These are phyloP conservation scores for Panzeria rudis DNA, from an alignment of 2,888 invertebrate genomes.

Conservation along the genomic window DNA sequence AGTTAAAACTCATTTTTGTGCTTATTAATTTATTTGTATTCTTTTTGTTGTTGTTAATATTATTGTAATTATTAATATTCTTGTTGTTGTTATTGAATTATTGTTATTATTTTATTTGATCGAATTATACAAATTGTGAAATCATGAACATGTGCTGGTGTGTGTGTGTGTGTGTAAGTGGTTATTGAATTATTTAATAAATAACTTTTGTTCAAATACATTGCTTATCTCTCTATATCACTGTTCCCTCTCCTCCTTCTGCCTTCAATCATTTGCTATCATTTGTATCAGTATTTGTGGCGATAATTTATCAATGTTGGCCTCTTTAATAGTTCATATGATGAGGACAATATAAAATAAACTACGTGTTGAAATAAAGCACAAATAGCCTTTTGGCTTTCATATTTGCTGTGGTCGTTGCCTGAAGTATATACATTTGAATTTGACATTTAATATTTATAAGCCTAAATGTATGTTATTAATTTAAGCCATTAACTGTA, in stretches of 20 bases:
- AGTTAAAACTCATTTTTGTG: constrained; percentile 64
- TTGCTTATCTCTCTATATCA: constrained; percentile 19
- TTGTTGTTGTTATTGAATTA: constrained; percentile 30
- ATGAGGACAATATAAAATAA: neutral
- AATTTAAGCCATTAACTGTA: constrained; percentile 46
- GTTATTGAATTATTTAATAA: constrained; percentile 55
- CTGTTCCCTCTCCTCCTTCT: neutral
- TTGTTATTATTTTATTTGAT: neutral
- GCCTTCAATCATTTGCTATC: neutral
- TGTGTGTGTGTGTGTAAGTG: neutral
- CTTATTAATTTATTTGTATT: constrained; percentile 48
- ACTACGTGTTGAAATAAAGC: constrained; percentile 15
- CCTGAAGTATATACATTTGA: constrained; percentile 28
- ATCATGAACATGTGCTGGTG: neutral
- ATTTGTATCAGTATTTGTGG: constrained; percentile 11
- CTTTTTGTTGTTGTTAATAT: constrained; percentile 4
- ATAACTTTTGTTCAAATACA: constrained; percentile 43
- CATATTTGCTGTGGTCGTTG: neutral
- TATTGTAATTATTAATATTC: constrained; percentile 19
- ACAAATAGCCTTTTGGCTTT: constrained; percentile 23
- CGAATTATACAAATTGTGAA: constrained; percentile 17
- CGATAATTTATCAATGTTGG: constrained; percentile 39
- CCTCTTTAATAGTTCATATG: constrained; percentile 45
- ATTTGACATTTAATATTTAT: constrained; percentile 59
- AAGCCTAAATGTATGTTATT: constrained; percentile 51